Evolutionary conservation across 2,113 vertebrate species (phyloP).

Genomic region (Epinephelus fuscoguttatus): DNA sequence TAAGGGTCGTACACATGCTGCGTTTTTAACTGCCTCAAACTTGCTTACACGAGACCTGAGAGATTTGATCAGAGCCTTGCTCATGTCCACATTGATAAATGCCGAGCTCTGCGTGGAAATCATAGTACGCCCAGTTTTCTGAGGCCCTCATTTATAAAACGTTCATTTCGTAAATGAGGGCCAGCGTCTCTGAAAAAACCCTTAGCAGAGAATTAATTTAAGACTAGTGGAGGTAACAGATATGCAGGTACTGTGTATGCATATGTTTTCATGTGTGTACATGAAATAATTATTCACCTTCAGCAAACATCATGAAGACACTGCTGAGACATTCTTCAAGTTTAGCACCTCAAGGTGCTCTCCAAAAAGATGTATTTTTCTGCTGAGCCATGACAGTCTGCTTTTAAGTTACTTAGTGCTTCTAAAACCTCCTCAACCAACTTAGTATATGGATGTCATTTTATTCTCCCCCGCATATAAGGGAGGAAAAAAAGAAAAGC

Average conservation of each 20-base stretch:
- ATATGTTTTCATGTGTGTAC: neutral
- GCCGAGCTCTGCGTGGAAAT: too few relatives aligned
- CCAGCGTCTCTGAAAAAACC: neutral
- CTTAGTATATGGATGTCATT: constrained; percentile 48
- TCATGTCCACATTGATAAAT: too few relatives aligned
- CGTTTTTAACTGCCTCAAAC: too few relatives aligned
- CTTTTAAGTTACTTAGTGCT: neutral
- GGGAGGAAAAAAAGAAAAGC: neutral
- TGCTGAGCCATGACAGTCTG: constrained; percentile 13
- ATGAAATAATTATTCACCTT: neutral
- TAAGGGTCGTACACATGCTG: too few relatives aligned
- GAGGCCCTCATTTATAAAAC: too few relatives aligned
- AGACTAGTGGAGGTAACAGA: neutral
- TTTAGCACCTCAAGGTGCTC: constrained; percentile 22
- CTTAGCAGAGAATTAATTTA: neutral
- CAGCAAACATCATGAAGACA: constrained; percentile 31
- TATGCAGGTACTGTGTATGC: constrained; percentile 1
- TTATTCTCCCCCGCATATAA: neutral
- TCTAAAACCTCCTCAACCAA: constrained; percentile 38
- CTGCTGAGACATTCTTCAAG: constrained; percentile 10
- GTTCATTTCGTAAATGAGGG: too few relatives aligned
- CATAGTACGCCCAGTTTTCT: too few relatives aligned
- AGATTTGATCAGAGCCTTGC: too few relatives aligned
- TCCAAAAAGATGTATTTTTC: neutral
- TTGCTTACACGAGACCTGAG: too few relatives aligned